Evolutionary conservation across 2,797 vertebrate genomes (phyloP).

Genomic region (Tadarida brasiliensis): DNA sequence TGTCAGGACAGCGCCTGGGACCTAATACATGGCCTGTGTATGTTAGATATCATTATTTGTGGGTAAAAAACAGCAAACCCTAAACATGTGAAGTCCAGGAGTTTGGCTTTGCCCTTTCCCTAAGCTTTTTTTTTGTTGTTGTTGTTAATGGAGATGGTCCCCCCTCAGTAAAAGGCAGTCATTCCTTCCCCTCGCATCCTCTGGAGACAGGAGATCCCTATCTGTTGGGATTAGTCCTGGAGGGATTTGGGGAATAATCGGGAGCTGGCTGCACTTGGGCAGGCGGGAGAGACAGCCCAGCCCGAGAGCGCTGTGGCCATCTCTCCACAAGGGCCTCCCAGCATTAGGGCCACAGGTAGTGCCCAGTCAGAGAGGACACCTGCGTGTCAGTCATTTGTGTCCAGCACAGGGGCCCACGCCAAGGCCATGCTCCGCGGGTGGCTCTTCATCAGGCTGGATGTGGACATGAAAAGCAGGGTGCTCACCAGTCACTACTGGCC

Average conservation of each 20-base stretch:
- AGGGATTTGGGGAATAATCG: not conserved
- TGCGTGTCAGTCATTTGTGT: not conserved
- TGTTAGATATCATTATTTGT: not conserved
- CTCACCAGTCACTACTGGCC: accelerated
- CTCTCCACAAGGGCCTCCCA: not conserved
- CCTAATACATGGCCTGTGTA: not conserved
- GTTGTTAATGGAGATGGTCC: not conserved
- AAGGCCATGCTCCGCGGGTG: not conserved
- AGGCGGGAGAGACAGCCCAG: not conserved
- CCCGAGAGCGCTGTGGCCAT: not conserved
- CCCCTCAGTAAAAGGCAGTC: not conserved
- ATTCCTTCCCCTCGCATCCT: not conserved
- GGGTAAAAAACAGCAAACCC: not conserved
- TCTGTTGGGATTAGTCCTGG: not conserved
- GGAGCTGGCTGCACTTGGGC: not conserved
- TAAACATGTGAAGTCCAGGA: not conserved
- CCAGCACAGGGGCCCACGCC: not conserved
- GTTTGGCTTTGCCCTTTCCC: conserved; percentile 4
- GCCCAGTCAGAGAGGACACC: not conserved
- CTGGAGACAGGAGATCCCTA: not conserved
- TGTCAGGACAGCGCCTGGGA: not conserved
- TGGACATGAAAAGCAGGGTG: not conserved
- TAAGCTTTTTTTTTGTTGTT: not conserved
- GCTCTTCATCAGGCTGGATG: not conserved
- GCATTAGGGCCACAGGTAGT: not conserved